Evolutionary conservation across 2,113 vertebrate genomes (phyloP).

Genomic region (Lontra canadensis): DNA sequence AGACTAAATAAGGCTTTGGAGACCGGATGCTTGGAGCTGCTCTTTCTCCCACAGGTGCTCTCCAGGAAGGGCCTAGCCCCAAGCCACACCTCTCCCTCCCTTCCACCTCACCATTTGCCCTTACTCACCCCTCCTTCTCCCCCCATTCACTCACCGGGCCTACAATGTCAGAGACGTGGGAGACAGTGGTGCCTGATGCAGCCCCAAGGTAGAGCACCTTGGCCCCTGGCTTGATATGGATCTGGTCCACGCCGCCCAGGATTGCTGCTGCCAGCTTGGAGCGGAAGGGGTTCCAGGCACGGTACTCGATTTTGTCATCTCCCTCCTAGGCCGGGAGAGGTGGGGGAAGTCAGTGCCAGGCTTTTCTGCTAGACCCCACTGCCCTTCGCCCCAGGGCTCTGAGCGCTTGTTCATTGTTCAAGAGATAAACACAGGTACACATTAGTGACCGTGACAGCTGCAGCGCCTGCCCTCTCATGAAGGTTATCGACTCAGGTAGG

Average conservation of each 20-base stretch:
- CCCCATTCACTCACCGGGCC: constrained; percentile 87
- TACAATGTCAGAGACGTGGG: constrained; percentile 95
- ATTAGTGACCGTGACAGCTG: not conserved
- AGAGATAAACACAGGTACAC: not conserved
- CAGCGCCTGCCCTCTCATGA: not conserved
- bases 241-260: constrained; percentile 94
- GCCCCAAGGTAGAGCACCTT: constrained; percentile 95
- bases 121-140: constrained; percentile 65
- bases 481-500: not conserved
- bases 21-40: not conserved
- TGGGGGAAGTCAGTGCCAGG: not conserved
- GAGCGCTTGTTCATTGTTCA: fast-evolving
- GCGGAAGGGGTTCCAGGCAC: constrained; percentile 96
- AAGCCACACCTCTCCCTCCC: not conserved
- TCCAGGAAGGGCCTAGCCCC: not conserved
- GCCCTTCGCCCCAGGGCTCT: not conserved
- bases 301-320: constrained; percentile 93
- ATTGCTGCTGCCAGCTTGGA: constrained; percentile 96
- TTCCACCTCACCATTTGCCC: constrained; percentile 26
- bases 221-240: constrained; percentile 92
- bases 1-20: not conserved
- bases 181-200: constrained; percentile 94
- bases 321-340: constrained; percentile 85
- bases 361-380: not conserved
- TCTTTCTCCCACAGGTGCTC: not conserved